Evolutionary conservation across 2,888 invertebrate species (phyloP).

Genomic region (Homarus gammarus): DNA sequence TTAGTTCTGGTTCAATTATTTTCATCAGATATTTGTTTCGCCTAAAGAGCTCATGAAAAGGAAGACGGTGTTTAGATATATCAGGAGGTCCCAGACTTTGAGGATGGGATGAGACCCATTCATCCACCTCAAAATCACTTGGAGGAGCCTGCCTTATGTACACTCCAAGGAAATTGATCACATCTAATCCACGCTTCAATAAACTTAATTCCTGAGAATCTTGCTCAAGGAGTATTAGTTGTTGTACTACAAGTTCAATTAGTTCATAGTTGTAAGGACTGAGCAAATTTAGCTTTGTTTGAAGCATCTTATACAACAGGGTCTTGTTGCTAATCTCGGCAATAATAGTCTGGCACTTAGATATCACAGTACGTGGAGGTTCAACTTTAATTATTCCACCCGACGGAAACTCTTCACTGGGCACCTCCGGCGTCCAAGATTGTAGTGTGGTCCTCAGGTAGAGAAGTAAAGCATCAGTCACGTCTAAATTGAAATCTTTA

Average conservation of each 20-base stretch:
- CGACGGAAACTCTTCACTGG: neutral
- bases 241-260: constrained; percentile 53
- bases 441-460: constrained; percentile 60
- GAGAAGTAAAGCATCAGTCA: constrained; percentile 57
- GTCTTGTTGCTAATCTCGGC: constrained; percentile 49
- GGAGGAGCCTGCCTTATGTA: constrained; percentile 53
- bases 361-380: constrained; percentile 50
- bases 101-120: constrained; percentile 68
- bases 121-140: constrained; percentile 53
- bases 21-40: constrained; percentile 49
- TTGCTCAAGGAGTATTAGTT: constrained; percentile 43
- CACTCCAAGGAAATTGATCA: constrained; percentile 66
- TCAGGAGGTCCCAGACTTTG: constrained; percentile 55
- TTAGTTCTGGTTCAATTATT: constrained; percentile 69
- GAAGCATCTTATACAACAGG: constrained; percentile 43
- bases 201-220: constrained; percentile 11
- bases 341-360: constrained; percentile 60
- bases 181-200: constrained; percentile 61
- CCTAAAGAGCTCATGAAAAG: constrained; percentile 68
- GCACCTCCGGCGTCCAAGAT: constrained; percentile 47
- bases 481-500: constrained; percentile 55
- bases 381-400: constrained; percentile 45
- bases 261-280: constrained; percentile 74
- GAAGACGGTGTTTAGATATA: constrained; percentile 63
- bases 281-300: constrained; percentile 29